Conservation (phyloP, 2,888 invertebrate species). For the Glyphotaelius pellucidus region DNA sequence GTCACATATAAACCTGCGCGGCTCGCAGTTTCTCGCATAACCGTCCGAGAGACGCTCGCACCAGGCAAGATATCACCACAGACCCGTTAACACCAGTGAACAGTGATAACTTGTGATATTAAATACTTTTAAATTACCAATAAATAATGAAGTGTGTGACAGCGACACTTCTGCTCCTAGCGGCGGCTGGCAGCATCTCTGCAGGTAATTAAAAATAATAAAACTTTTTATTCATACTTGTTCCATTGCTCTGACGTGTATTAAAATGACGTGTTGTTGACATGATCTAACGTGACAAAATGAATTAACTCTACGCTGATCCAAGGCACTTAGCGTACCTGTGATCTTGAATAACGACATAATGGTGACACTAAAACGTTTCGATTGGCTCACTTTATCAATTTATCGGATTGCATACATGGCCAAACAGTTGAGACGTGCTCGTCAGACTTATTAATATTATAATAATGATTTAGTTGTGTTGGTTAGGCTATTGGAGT, state of each 20-base stretch:
- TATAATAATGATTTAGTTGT: neutral
- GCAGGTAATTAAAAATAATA: conserved; percentile 38
- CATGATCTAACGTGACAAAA: neutral
- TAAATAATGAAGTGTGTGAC: conserved; percentile 41
- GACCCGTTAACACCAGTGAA: neutral
- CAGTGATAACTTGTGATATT: conserved; percentile 30
- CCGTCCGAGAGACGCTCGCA: neutral
- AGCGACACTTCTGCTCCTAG: conserved; percentile 52
- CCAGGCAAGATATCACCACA: neutral
- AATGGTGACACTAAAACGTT: neutral
- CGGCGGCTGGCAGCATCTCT: conserved; percentile 23
- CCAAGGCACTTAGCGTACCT: neutral
- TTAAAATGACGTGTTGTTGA: neutral
- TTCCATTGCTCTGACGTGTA: neutral
- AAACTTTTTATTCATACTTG: neutral
- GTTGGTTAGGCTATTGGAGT: neutral
- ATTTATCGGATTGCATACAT: conserved; percentile 3
- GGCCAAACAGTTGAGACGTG: neutral
- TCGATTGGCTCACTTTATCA: neutral
- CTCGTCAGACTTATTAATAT: neutral
- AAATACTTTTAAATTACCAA: neutral
- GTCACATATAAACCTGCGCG: conserved; percentile 52
- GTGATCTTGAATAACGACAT: neutral
- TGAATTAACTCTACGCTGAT: neutral
- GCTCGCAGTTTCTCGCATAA: conserved; percentile 4